Evolutionary conservation across 2,888 invertebrate species (phyloP), one percentile per base, ranked within the genome.

Genomic region (Oscheius sp.): DNA sequence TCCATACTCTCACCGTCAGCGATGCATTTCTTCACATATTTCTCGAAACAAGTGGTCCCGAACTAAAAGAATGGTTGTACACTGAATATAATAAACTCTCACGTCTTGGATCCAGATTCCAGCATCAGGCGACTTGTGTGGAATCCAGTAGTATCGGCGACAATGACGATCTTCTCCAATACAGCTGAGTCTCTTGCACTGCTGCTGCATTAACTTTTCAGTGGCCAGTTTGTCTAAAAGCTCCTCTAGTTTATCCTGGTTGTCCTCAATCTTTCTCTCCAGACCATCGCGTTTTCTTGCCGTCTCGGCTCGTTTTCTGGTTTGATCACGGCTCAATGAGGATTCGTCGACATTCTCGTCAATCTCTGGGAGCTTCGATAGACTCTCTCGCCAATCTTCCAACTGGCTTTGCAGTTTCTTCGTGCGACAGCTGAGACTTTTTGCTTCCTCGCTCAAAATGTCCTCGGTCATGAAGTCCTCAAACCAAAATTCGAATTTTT

Each of bases 41-140:
- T 75, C 53, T 80, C 80, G 66, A 74, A 79, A 1, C 50, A 29
- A 0, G 78, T 80, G 1, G 70, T 73, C 7, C 77, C 78, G 37
- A 80, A 76, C 80, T 80, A 66, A 50, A 80, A 74, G 1, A 70
- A 1, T 62, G 11, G 3, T 7, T 37, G 62, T 35, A 32, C 29
- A 4, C 9, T 29, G 11, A 58, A 32, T 11, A 37, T 58, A 51
- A 57, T 21, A 62, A 68, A 51, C 50, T 66, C 78, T 48, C 42
- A 84, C 83, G 78, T 84, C 81, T 57, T 84, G 84, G 13, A 84
- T 68, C 79, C 82, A 84, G 9, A 84, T 62, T 10, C 82, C 84
- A 0, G 77, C 73, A 63, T 82, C 80, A 0, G 74, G 37, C 13
- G 78, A 76, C 37, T 70, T 55, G 21, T 78, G 72, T 9, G 79